Evolutionary conservation across 2,113 vertebrate species (phyloP).

Genomic region (Hypanus sabinus): DNA sequence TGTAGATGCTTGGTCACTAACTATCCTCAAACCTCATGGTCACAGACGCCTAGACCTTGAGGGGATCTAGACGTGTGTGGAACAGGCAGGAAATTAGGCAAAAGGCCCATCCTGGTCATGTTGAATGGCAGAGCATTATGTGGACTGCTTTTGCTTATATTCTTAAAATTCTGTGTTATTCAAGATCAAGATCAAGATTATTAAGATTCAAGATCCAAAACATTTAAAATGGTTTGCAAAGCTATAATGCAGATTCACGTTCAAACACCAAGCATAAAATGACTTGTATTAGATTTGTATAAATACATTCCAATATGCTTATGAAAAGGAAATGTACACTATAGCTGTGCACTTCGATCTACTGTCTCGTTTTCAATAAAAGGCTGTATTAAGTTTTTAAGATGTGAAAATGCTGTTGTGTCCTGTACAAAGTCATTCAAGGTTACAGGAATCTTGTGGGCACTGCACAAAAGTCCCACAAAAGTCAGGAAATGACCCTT

Average conservation of each 20-base stretch:
- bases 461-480: constrained; percentile 52
- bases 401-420: constrained; percentile 11
- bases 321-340: neutral
- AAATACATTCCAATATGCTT: neutral
- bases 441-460: constrained; percentile 47
- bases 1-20: too few species aligned
- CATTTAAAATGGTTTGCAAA: neutral
- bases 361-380: constrained; percentile 24
- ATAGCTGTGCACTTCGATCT: neutral
- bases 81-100: too few species aligned
- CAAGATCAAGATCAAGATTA: too few species aligned
- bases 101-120: too few species aligned
- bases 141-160: too few species aligned
- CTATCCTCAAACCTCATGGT: too few species aligned
- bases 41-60: too few species aligned
- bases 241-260: neutral
- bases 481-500: constrained; percentile 73
- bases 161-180: too few species aligned
- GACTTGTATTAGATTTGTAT: neutral
- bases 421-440: constrained; percentile 42
- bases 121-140: too few species aligned
- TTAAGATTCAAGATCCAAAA: neutral
- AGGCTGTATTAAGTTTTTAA: neutral
- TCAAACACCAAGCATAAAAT: neutral
- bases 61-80: too few species aligned